Evolutionary conservation across 2,888 invertebrate species (phyloP).

Genomic region (Beris chalybata): DNA sequence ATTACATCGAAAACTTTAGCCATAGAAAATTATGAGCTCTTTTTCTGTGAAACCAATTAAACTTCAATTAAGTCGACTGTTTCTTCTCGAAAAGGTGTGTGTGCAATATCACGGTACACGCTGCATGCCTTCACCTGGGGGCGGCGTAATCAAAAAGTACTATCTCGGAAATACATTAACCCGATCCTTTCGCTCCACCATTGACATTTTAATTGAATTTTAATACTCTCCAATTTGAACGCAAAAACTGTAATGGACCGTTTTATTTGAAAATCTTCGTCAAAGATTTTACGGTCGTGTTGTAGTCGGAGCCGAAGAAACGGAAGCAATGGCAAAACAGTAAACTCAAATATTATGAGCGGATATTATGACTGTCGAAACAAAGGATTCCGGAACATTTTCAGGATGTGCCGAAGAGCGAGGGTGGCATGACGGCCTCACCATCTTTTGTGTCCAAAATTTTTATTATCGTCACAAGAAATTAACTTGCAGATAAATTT

Average conservation of each 20-base stretch:
- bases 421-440: too few relatives aligned
- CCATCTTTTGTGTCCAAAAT: background rate
- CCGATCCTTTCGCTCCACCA: slow-evolving; percentile 1
- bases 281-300: too few relatives aligned
- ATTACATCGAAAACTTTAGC: slow-evolving; percentile 2
- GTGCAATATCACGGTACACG: background rate
- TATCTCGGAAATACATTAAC: slow-evolving; percentile 8
- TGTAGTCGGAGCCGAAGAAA: too few relatives aligned
- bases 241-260: slow-evolving; percentile 13
- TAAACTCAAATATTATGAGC: too few relatives aligned
- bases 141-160: slow-evolving; percentile 12
- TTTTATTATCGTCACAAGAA: slow-evolving; percentile 11
- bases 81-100: background rate
- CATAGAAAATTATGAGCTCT: background rate
- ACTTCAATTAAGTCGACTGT: slow-evolving; percentile 22
- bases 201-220: slow-evolving; percentile 29
- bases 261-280: slow-evolving; percentile 2
- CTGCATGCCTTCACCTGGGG: slow-evolving; percentile 1
- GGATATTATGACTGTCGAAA: too few relatives aligned
- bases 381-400: too few relatives aligned
- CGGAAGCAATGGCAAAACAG: too few relatives aligned
- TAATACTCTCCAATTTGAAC: slow-evolving; percentile 25
- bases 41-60: slow-evolving; percentile 18
- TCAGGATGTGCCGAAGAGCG: too few relatives aligned
- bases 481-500: slow-evolving; percentile 13